These are phyloP conservation scores for Umimayanthus chanpuru DNA, from an alignment of 92 coral and sea anemone genomes.

Conservation along the genomic window DNA sequence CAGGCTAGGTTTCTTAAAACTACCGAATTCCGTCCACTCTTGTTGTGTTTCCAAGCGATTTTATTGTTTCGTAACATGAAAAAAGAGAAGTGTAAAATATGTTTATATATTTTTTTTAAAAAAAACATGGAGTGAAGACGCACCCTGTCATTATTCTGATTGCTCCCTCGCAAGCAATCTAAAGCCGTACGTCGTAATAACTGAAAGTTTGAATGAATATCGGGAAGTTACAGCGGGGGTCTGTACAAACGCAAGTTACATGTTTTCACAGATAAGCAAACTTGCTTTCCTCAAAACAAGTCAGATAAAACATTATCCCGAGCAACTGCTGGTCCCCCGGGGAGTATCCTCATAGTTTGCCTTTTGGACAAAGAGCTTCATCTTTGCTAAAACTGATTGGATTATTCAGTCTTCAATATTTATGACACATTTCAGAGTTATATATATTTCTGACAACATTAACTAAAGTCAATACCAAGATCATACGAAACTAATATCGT, in stretches of 20 bases:
- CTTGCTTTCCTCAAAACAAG: too few relatives aligned
- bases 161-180: background rate
- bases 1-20: background rate
- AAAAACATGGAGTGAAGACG: background rate
- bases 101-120: background rate
- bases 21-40: background rate
- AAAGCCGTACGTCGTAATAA: background rate
- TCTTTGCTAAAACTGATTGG: background rate
- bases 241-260: background rate
- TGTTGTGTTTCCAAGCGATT: conserved; percentile 12
- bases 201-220: background rate
- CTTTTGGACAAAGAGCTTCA: background rate
- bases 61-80: background rate
- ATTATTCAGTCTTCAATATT: background rate
- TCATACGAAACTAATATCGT: conserved; percentile 15
- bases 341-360: background rate
- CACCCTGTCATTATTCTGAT: background rate
- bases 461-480: background rate
- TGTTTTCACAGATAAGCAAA: background rate
- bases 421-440: background rate
- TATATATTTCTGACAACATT: background rate
- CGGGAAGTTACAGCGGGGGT: background rate
- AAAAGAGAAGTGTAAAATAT: background rate
- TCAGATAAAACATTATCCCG: background rate
- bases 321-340: background rate